Base-by-base conservation (phyloP, 1,140 invertebrate species). In the Elysia chlorotica region DNA sequence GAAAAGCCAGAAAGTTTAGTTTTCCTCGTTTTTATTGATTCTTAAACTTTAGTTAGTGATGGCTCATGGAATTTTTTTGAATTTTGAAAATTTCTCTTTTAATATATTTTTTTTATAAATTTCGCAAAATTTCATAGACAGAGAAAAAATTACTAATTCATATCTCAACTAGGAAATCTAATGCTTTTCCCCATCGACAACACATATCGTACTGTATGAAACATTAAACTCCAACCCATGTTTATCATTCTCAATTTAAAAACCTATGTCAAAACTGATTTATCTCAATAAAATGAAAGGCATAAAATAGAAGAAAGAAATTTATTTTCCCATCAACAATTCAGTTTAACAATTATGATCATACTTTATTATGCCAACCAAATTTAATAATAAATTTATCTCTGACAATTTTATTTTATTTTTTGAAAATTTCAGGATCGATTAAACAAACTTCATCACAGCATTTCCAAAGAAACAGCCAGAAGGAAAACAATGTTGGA, bases 361-460 rank as follows among this genome's bases (percentile, higher is more conserved):
- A 70, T 48, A 48, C n/a, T 48, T 48, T 48, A 10, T 48, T 48
- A 14, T 48, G 41, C n/a, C 10, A 48, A 48, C n/a, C 10, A 10
- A 48, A 14, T 48, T 48, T n/a, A 48, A 14, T 10, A 14, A 10
- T 59, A 59, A 10, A 59, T 25, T n/a, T n/a, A n/a, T n/a, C n/a
- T n/a, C n/a, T n/a, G n/a, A 25, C 25, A 59, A 10, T 59, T 10
- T 59, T 59, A 10, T 59, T 28, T 59, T 68, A 66, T 72, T 70
- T 78, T 68, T 62, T 75, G n/a, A 35, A 37, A 48, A n/a, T 79
- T 81, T 48, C 77, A 92, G 88, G 95, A 97, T 71, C 89, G 95
- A 77, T 87, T 97, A 36, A 93, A 93, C 83, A 94, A 92, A 85
- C 89, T 97, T 35, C 92, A 96, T 81, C 90, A 91, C 65, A 91